Conservation (phyloP, 2,797 vertebrate species). For the Clarias laeviceps region DNA sequence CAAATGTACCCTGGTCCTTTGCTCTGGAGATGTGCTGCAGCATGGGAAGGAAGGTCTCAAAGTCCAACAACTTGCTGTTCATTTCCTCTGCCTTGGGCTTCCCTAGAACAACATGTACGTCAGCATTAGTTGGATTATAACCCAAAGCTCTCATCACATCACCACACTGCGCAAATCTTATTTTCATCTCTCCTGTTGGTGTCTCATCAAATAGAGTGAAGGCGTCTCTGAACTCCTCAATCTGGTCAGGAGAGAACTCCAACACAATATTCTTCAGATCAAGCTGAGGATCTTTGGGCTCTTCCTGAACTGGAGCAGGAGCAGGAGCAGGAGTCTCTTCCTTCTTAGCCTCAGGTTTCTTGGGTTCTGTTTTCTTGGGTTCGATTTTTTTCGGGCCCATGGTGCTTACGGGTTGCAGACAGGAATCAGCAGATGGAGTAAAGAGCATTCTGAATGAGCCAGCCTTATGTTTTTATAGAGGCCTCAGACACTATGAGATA, state of each 20-base stretch:
- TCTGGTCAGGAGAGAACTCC: conserved; percentile 75
- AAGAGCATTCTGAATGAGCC: neutral
- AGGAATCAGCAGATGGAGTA: neutral
- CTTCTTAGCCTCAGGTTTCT: conserved; percentile 70
- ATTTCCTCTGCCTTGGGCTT: conserved; percentile 90
- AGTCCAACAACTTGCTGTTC: conserved; percentile 86
- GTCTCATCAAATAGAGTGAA: conserved; percentile 92
- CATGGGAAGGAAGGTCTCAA: conserved; percentile 93
- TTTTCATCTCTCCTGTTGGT: conserved; percentile 87
- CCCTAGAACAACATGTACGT: conserved; percentile 89
- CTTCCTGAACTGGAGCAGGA: conserved; percentile 65
- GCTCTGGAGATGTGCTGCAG: conserved; percentile 90
- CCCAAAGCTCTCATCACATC: conserved; percentile 91
- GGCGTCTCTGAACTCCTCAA: conserved; percentile 89
- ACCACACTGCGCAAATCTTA: conserved; percentile 86
- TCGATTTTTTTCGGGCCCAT: conserved; percentile 82
- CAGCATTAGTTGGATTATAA: conserved; percentile 93
- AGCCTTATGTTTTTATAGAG: conserved; percentile 50
- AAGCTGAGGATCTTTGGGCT: conserved; percentile 74
- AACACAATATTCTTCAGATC: conserved; percentile 85
- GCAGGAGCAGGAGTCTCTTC: conserved; percentile 59
- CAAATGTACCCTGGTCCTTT: conserved; percentile 90
- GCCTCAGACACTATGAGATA: conserved; percentile 43
- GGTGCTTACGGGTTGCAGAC: neutral
- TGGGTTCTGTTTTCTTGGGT: conserved; percentile 73